Conservation (phyloP, 2,888 invertebrate genomes). For the Stenoptilia bipunctidactyla region DNA sequence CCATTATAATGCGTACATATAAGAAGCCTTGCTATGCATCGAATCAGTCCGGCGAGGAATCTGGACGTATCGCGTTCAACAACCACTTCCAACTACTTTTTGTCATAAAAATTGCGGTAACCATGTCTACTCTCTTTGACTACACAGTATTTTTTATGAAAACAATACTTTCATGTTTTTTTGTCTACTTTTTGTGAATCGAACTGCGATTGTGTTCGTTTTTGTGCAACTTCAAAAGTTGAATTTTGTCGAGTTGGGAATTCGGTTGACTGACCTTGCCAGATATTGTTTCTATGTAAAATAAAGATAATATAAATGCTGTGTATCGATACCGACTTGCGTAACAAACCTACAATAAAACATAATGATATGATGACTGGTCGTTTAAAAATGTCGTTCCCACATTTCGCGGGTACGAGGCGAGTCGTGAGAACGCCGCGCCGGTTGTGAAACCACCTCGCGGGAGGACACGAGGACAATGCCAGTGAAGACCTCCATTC, state of each 20-base stretch:
- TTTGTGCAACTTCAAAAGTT: too few relatives aligned
- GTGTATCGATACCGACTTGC: too few relatives aligned
- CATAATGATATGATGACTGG: too few relatives aligned
- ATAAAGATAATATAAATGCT: too few relatives aligned
- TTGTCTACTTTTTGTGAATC: too few relatives aligned
- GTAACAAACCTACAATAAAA: too few relatives aligned
- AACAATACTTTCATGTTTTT: too few relatives aligned
- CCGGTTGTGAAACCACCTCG: not conserved
- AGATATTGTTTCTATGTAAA: too few relatives aligned
- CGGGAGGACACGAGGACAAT: constrained; percentile 31
- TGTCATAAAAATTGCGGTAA: not conserved
- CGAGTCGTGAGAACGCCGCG: not conserved
- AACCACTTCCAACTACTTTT: not conserved
- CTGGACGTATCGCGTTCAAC: constrained; percentile 20
- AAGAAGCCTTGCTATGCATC: not conserved
- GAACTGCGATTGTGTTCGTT: too few relatives aligned
- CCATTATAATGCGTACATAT: constrained; percentile 29
- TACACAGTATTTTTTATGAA: not conserved
- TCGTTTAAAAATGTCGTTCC: constrained; percentile 20
- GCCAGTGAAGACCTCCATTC: constrained; percentile 45
- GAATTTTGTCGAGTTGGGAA: too few relatives aligned
- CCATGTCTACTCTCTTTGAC: not conserved
- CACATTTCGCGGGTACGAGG: constrained; percentile 23
- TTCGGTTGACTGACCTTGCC: too few relatives aligned
- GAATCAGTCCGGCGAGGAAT: not conserved